Conservation (phyloP, 2,888 invertebrate genomes). For the Erebia epiphron region DNA sequence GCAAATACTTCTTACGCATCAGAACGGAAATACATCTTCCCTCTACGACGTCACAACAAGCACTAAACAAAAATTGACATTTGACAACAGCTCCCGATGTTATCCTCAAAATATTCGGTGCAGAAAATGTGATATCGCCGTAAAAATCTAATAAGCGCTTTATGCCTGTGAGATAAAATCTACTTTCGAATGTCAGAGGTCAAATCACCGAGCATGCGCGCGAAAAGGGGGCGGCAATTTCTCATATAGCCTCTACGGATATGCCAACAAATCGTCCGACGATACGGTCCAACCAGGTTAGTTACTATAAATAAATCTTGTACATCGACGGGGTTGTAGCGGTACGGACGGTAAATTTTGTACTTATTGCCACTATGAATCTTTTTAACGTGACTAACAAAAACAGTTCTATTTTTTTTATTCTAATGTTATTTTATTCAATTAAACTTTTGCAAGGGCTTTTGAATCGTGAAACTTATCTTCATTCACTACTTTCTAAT, state of each 20-base stretch:
- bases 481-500: too few relatives aligned
- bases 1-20: slow-evolving; percentile 24
- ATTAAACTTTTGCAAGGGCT: too few relatives aligned
- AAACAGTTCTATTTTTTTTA: too few relatives aligned
- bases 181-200: slow-evolving; percentile 51
- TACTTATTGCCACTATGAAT: too few relatives aligned
- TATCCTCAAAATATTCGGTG: slow-evolving; percentile 34
- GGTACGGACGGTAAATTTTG: too few relatives aligned
- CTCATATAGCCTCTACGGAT: slow-evolving; percentile 9
- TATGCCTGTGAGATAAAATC: slow-evolving; percentile 43
- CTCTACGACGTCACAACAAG: slow-evolving; percentile 44
- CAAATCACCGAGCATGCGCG: slow-evolving; percentile 67
- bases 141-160: slow-evolving; percentile 11
- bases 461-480: too few relatives aligned
- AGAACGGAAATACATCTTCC: slow-evolving; percentile 42
- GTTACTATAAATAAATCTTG: too few relatives aligned
- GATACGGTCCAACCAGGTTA: neutral
- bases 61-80: slow-evolving; percentile 54
- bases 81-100: slow-evolving; percentile 26
- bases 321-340: too few relatives aligned
- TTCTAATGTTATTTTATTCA: too few relatives aligned
- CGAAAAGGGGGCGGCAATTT: slow-evolving; percentile 41
- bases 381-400: too few relatives aligned
- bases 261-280: neutral
- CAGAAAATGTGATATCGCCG: slow-evolving; percentile 35